Percentiles rank a stretch among this genome's conserved stretches.
phyloP scores from a whole-genome alignment of 2,888 invertebrate species.

The Drosophila ezoana region DNA sequence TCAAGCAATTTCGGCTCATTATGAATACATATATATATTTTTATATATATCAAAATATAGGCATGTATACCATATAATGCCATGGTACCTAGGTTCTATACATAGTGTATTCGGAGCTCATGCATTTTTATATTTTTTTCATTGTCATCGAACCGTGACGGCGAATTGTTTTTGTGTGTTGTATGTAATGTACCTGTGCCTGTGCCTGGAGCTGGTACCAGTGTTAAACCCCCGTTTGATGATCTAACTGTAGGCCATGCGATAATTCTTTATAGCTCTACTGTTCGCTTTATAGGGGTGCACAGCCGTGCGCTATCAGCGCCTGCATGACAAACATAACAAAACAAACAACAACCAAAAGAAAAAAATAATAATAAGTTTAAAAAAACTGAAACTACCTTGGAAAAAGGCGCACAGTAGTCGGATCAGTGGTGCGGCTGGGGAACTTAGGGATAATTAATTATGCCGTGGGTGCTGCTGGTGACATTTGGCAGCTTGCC shows the following conservation, averaged over 20 bases:
- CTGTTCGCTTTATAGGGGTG: constrained; percentile 64
- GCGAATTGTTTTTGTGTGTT: constrained; percentile 52
- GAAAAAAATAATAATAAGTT: not conserved
- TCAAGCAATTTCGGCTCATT: constrained; percentile 25
- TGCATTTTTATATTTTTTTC: constrained; percentile 50
- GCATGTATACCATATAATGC: constrained; percentile 20
- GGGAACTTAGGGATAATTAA: constrained; percentile 62
- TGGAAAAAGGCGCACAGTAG: constrained; percentile 44
- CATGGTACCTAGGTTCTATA: constrained; percentile 33
- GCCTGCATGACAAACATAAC: constrained; percentile 61
- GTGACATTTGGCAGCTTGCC: constrained; percentile 64
- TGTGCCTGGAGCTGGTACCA: constrained; percentile 41
- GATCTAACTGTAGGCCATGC: constrained; percentile 77
- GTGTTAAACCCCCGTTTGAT: constrained; percentile 65
- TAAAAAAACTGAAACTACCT: constrained; percentile 16
- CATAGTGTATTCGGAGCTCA: constrained; percentile 38
- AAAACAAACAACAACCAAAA: constrained; percentile 7
- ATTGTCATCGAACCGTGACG: constrained; percentile 76
- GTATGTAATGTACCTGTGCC: constrained; percentile 70
- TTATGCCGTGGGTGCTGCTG: constrained; percentile 60
- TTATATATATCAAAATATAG: constrained; percentile 2
- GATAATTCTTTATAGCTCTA: constrained; percentile 71
- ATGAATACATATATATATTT: constrained; percentile 1
- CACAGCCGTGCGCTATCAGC: constrained; percentile 49
- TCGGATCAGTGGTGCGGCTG: constrained; percentile 17